Evolutionary conservation across 2,888 invertebrate species (phyloP).

Genomic region (Drosophila helvetica): DNA sequence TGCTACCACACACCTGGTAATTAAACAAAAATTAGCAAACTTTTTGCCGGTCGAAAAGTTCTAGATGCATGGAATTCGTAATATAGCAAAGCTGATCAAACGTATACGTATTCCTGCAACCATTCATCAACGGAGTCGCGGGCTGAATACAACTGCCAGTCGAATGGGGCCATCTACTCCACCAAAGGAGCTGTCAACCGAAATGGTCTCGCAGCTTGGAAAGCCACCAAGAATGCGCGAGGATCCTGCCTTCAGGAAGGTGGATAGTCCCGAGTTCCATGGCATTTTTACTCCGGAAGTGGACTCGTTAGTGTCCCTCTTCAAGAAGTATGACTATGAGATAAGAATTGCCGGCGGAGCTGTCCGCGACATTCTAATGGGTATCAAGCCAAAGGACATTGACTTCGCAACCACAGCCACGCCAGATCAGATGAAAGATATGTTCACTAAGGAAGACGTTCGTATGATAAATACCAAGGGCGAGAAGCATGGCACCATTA

Average conservation of each 20-base stretch:
- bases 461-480: slow-evolving; percentile 96
- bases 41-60: no score
- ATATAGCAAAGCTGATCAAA: slow-evolving; percentile 12
- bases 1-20: no score
- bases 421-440: slow-evolving; percentile 96
- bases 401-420: slow-evolving; percentile 99
- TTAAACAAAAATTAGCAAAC: neutral
- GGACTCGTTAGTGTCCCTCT: slow-evolving; percentile 88
- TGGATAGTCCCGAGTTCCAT: slow-evolving; percentile 90
- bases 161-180: slow-evolving; percentile 36
- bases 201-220: slow-evolving; percentile 61
- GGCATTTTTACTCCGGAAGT: slow-evolving; percentile 94
- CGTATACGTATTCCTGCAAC: slow-evolving; percentile 8
- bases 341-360: slow-evolving; percentile 98
- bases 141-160: slow-evolving; percentile 8
- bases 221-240: slow-evolving; percentile 82
- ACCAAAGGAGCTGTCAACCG: slow-evolving; percentile 16
- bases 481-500: slow-evolving; percentile 98
- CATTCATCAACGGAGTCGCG: neutral
- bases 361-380: slow-evolving; percentile 94
- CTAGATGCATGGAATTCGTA: slow-evolving; percentile 25
- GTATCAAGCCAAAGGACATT: slow-evolving; percentile 92
- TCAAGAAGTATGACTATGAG: slow-evolving; percentile 92
- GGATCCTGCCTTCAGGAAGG: slow-evolving; percentile 88
- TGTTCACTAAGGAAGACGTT: slow-evolving; percentile 93